Base-by-base conservation (phyloP, 2,888 invertebrate genomes). In the Tetrapedia diversipes region DNA sequence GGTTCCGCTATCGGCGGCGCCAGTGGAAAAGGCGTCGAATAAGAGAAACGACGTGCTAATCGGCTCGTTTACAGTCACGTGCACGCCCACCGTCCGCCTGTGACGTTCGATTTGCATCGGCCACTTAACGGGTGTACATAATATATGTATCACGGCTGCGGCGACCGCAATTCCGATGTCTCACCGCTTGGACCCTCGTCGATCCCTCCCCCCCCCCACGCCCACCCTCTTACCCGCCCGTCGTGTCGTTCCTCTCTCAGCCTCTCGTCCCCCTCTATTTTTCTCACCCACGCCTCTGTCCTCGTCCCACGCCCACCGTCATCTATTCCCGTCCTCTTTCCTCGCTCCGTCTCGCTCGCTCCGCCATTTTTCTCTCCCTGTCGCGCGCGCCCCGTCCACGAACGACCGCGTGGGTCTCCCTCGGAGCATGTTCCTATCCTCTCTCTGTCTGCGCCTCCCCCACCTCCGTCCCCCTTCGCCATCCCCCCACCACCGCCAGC, bases 51-150 rank as follows among this genome's bases (percentile, higher is more conserved):
- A 82, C 78, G 84, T 81, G 82, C 74, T 84, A 84, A 84, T 84
- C 84, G 84, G 81, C 79, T 84, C 84, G 81, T 84, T 84, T 84
- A 84, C 80, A 79, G 75, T 81, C 84, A 82, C 79, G 83, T 79
- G 85, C 83, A 82, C 85, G 82, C 83, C 84, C 83, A 82, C 77
- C 81, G 84, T 74, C 79, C 82, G 69, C 73, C 81, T 68, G 80
- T 82, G 77, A 79, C 79, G 84, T 86, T 83, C 86, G 86, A 87
- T 87, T 86, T 84, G 85, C 83, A 84, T 86, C 86, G 84, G 81
- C 84, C 86, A 86, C 84, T 87, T 84, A 87, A 86, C 86, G 85
- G 77, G 80, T 82, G 81, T 84, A 78, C 82, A 77, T 79, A 83
- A 86, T 83, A 81, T 80, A 85, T 77, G 78, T 69, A 74, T 77